A percentile compares a stretch with the other conserved stretches of the same genome.
phyloP scores from a whole-genome alignment of 2,797 vertebrate species.

The Cryptoblepharus egeriae region DNA sequence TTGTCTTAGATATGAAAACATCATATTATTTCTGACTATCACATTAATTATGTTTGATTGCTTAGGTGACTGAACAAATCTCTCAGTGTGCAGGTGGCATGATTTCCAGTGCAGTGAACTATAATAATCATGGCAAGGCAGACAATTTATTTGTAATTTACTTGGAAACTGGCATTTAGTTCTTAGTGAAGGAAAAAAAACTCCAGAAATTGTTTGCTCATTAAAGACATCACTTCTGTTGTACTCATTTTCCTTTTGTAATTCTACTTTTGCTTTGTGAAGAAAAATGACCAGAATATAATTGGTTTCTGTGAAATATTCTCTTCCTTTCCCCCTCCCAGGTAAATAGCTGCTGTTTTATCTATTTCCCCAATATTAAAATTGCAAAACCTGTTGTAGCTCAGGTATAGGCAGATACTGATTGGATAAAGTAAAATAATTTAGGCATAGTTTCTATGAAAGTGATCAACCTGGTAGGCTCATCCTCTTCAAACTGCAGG shows the following conservation, averaged over 20 bases:
- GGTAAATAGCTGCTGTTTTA: constrained; percentile 69
- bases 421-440: constrained; percentile 65
- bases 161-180: constrained; percentile 57
- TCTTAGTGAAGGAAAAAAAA: constrained; percentile 59
- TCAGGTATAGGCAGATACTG: constrained; percentile 65
- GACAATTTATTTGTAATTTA: constrained; percentile 74
- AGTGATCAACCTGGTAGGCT: too few species aligned
- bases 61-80: constrained; percentile 63
- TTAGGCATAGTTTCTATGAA: not conserved
- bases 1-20: constrained; percentile 74
- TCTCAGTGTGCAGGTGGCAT: constrained; percentile 63
- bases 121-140: constrained; percentile 58
- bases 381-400: constrained; percentile 48
- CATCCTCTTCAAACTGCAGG: not conserved
- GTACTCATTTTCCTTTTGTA: constrained; percentile 68
- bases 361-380: constrained; percentile 69
- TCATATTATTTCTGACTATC: constrained; percentile 72
- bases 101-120: constrained; percentile 60
- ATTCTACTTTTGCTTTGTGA: constrained; percentile 63
- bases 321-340: constrained; percentile 50
- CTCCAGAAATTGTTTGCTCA: constrained; percentile 58
- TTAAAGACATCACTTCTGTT: constrained; percentile 72
- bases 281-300: constrained; percentile 71
- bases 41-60: constrained; percentile 71
- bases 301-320: constrained; percentile 74